Percentiles rank a stretch among this genome's conserved stretches.
These are phyloP conservation scores for Limnephilus lunatus DNA, from an alignment of 2,888 invertebrate genomes.

Conservation along the genomic window DNA sequence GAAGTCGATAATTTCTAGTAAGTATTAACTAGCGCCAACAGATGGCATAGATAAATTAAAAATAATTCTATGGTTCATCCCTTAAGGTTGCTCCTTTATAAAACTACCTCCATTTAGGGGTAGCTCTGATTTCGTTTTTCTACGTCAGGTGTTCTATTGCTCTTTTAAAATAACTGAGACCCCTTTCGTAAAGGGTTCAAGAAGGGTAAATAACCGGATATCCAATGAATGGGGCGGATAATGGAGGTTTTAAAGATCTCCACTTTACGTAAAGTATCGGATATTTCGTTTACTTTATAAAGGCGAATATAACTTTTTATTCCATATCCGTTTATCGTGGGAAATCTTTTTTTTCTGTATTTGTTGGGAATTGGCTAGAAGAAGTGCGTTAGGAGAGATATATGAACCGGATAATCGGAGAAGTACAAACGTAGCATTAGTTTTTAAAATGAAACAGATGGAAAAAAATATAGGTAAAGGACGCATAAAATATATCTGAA, in stretches of 20 bases:
- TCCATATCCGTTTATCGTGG: conserved; percentile 32
- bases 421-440: too few species aligned
- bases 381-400: neutral
- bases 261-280: conserved; percentile 39
- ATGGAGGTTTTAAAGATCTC: conserved; percentile 17
- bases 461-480: too few species aligned
- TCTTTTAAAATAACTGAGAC: conserved; percentile 48
- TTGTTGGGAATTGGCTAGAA: neutral
- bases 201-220: conserved; percentile 55
- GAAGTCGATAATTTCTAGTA: conserved; percentile 39
- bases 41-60: conserved; percentile 26
- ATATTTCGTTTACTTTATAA: conserved; percentile 41
- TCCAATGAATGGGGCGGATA: conserved; percentile 16
- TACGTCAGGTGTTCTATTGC: conserved; percentile 47
- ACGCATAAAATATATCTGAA: too few species aligned
- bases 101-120: conserved; percentile 38
- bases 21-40: conserved; percentile 3
- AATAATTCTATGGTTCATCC: neutral
- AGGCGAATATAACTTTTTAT: conserved; percentile 34
- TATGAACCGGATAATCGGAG: neutral
- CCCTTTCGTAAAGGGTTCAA: conserved; percentile 44
- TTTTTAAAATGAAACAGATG: too few species aligned
- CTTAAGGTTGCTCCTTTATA: conserved; percentile 28
- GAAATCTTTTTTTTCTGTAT: neutral
- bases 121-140: conserved; percentile 44